Evolutionary conservation across 2,113 vertebrate species (phyloP), one percentile per base, ranked within the genome.

Genomic region (Panurus biarmicus): DNA sequence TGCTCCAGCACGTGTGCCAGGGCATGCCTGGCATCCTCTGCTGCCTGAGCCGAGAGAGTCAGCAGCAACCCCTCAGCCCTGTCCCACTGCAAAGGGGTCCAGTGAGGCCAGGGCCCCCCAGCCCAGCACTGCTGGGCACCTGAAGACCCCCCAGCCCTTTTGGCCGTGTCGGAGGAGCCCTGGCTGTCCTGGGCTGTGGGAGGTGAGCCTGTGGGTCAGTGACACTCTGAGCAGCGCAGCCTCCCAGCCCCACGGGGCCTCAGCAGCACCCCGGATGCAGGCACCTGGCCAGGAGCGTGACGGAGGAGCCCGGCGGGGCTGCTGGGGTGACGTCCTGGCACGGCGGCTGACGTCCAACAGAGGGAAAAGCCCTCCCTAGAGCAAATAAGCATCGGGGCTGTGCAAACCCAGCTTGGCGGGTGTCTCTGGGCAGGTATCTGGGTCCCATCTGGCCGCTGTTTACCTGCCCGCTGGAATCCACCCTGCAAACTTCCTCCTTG

Each of bases 401-500:
- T 64, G 94, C 95, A 96, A 93, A 95, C 86, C 86, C 2, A 0
- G 73, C 86, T 22, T 4, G 14, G 60, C 21, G 16, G 56, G 93
- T 77, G 69, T 29, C 94, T 71, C 79, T 11, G 8, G 64, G 90
- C 83, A 28, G 80, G 89, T 40, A 89, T 51, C 89, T 96, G 95
- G 84, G 81, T 85, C 88, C 95, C 94, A 94, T 92, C 95, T 96
- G 96, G 87, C 67, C 0, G 20, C 84, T 97, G 71, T 97, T 97
- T 97, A 96, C 95, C 93, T 94, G 86, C 69, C 67, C 1, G 16
- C 69, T 83, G 93, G 95, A 95, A 94, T 93, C 67, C 84, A 86
- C 94, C 90, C 84, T 80, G 92, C 93, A 95, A 95, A 95, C 94
- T 96, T 96, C 96, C 95, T 94, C 81, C 86, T 89, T 5, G 4